phyloP scores from a whole-genome alignment of 2,888 invertebrate species.

The Hartigia nigra region DNA sequence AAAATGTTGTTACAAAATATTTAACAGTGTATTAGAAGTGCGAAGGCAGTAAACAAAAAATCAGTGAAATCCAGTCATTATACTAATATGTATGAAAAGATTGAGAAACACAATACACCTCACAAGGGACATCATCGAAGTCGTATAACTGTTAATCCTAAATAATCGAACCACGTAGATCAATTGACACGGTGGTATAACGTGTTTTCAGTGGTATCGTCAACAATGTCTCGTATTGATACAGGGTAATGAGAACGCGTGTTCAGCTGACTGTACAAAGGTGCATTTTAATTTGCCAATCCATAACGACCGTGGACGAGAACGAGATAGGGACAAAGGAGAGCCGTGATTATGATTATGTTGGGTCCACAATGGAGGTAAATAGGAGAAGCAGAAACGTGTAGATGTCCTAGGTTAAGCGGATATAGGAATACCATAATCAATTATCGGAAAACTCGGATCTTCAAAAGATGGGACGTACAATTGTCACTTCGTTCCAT shows the following conservation, averaged over 20 bases:
- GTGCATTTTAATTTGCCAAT: neutral
- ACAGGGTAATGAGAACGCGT: neutral
- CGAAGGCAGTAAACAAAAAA: neutral
- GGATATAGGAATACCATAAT: neutral
- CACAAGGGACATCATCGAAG: neutral
- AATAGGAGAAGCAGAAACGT: neutral
- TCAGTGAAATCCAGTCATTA: neutral
- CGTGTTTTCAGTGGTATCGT: neutral
- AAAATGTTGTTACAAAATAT: neutral
- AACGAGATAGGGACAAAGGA: neutral
- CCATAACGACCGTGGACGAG: neutral
- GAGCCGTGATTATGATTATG: neutral
- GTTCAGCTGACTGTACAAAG: neutral
- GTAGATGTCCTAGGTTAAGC: neutral
- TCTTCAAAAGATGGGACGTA: neutral
- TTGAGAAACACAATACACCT: neutral
- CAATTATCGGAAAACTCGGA: neutral
- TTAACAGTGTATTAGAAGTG: neutral
- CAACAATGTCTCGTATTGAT: neutral
- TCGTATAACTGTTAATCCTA: neutral
- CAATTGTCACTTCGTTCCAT: neutral
- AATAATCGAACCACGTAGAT: neutral
- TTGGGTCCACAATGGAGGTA: neutral
- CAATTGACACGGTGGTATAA: neutral
- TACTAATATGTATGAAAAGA: neutral